These are phyloP conservation scores for Gopherus flavomarginatus DNA, from an alignment of 2,113 vertebrate species.

Conservation along the genomic window DNA sequence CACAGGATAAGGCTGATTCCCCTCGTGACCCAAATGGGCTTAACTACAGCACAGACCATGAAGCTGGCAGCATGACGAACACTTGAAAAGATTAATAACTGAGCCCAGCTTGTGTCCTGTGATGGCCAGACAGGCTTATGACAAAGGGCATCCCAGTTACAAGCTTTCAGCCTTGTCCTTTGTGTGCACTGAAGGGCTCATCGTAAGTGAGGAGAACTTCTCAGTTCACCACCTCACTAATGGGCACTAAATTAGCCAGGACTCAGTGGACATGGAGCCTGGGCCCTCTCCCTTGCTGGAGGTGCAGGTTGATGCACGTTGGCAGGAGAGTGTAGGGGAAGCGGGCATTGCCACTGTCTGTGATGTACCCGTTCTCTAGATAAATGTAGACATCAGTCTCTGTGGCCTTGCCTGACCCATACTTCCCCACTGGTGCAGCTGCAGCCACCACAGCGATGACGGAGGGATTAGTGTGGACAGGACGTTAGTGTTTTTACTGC, in stretches of 20 bases:
- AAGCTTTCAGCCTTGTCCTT: background rate
- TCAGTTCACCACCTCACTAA: background rate
- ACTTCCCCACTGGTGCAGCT: background rate
- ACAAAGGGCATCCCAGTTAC: background rate
- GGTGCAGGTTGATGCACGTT: background rate
- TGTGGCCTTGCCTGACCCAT: too few species aligned
- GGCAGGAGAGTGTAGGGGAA: background rate
- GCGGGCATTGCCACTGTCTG: background rate
- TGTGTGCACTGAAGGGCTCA: background rate
- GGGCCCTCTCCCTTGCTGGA: background rate
- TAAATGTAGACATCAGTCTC: background rate
- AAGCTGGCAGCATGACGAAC: accelerated
- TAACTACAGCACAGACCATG: background rate
- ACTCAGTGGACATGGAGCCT: background rate
- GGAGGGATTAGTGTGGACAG: background rate
- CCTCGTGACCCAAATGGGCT: background rate
- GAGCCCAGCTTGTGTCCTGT: background rate
- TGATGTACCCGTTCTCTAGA: background rate
- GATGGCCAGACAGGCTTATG: background rate
- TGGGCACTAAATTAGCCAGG: background rate
- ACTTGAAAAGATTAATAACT: background rate
- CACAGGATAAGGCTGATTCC: background rate
- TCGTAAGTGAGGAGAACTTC: background rate
- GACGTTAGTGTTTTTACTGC: background rate
- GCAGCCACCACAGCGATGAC: background rate